Percentiles rank a stretch among this genome's conserved stretches.
Conservation (phyloP, 2,888 invertebrate species). For the Leistus spinibarbis region DNA sequence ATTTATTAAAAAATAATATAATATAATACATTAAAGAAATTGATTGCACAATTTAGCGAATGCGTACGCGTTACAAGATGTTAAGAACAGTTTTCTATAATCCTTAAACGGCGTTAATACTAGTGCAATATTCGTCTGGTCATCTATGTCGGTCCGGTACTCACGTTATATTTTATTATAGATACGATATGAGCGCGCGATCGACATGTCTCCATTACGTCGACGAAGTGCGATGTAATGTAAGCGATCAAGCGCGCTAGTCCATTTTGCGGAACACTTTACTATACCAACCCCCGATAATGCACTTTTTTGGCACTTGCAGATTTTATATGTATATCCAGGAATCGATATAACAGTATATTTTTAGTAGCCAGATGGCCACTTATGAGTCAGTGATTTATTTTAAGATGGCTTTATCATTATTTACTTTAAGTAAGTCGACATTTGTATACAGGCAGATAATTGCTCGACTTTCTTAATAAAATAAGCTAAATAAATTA, state of each 20-base stretch:
- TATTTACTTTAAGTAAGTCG: too few relatives aligned
- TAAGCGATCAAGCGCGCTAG: not conserved
- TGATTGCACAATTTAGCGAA: too few relatives aligned
- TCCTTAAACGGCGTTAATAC: too few relatives aligned
- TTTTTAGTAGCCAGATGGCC: not conserved
- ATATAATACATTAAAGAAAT: too few relatives aligned
- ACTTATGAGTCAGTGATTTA: not conserved
- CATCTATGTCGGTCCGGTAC: not conserved
- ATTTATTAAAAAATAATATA: too few relatives aligned
- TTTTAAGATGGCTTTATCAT: not conserved
- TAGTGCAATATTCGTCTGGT: not conserved
- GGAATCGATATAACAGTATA: not conserved
- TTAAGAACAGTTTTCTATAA: too few relatives aligned
- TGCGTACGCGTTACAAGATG: too few relatives aligned
- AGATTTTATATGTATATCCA: not conserved
- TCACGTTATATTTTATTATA: not conserved
- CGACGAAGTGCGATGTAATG: not conserved
- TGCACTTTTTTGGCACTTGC: not conserved
- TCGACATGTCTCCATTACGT: not conserved
- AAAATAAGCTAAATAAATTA: too few relatives aligned
- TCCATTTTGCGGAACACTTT: conserved; percentile 1
- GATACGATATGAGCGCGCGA: not conserved
- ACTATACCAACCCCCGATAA: not conserved
- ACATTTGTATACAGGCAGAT: too few relatives aligned
- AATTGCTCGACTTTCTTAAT: too few relatives aligned